phyloP scores from a whole-genome alignment of 2,797 vertebrate species.

The Poeciliopsis gracilis region DNA sequence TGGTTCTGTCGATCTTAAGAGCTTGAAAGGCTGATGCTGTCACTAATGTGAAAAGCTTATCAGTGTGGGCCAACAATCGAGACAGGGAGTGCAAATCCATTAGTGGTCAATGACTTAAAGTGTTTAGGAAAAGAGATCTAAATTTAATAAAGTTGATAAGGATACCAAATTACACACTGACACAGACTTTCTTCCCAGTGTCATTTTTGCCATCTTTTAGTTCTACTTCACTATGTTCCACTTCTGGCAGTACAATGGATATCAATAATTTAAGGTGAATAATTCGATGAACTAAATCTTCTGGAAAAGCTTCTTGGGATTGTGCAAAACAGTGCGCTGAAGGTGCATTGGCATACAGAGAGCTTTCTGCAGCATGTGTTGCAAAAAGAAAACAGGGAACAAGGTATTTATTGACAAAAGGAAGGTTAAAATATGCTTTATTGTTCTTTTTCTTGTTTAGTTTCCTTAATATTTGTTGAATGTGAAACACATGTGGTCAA shows the following conservation, averaged over 20 bases:
- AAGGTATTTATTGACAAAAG: not conserved
- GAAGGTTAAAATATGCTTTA: slow-evolving; percentile 3
- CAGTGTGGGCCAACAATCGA: slow-evolving; percentile 17
- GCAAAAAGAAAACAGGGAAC: slow-evolving; percentile 9
- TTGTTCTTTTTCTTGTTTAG: slow-evolving; percentile 6
- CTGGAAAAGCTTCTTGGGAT: slow-evolving; percentile 41
- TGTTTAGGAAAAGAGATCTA: slow-evolving; percentile 10
- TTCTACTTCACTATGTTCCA: slow-evolving; percentile 11
- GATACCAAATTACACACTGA: slow-evolving; percentile 3
- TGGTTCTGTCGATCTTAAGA: not conserved
- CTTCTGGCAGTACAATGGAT: slow-evolving; percentile 17
- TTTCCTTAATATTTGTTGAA: slow-evolving; percentile 5
- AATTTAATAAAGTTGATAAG: slow-evolving; percentile 18
- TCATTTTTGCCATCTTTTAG: slow-evolving; percentile 7
- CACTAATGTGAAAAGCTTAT: slow-evolving; percentile 11
- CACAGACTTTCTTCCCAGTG: slow-evolving; percentile 11
- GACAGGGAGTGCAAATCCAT: slow-evolving; percentile 6
- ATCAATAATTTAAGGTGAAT: slow-evolving; percentile 58
- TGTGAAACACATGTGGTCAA: slow-evolving; percentile 14
- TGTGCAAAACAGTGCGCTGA: not conserved
- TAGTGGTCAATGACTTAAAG: slow-evolving; percentile 7
- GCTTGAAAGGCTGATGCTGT: slow-evolving; percentile 9
- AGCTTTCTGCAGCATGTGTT: not conserved
- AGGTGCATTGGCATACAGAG: slow-evolving; percentile 17
- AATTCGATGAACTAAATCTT: slow-evolving; percentile 34